Evolutionary conservation across 2,888 invertebrate genomes (phyloP), one percentile per base, ranked within the genome.

Genomic region (Agapetus fuscipes): DNA sequence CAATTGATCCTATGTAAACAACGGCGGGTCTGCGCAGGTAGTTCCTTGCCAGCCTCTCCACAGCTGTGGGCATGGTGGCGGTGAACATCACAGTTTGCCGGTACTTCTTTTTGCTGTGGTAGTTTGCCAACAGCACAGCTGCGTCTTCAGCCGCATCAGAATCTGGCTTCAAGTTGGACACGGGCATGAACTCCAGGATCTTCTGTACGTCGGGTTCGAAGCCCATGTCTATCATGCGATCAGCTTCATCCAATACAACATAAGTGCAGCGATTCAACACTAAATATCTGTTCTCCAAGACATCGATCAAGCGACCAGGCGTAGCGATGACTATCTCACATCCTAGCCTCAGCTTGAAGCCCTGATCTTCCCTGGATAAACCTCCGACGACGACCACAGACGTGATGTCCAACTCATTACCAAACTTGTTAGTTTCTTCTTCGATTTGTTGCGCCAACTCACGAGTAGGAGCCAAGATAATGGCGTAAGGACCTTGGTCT

Each of bases 71-170:
- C 98, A 99, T 99, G 48, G 98, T 99, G 3, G 98, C 98, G 33
- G 98, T 98, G 64, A 99, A 99, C 98, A 99, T 99, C 59, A 99
- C 98, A 54, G 98, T 99, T 83, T 96, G 96, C 59, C 96, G 74
- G 62, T 87, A 98, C 61, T 98, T 98, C 60, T 96, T 88, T 62
- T 94, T 96, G 1, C 91, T 82, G 56, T 86, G 82, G 57, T 96
- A 97, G 63, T 98, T 97, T 20, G 85, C 87, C 63, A 96, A 74
- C 38, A 98, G 68, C 51, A 86, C 81, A 30, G 78, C 76, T 39
- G 89, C 89, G 62, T 97, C 94, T 66, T 99, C 98, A 1, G 97
- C 97, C 52, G 96, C 97, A 52, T 99, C 98, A 0, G 86, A 82
- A 57, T 99, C 98, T 0, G 98, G 98, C 61, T 99, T 99, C 41